phyloP scores from a whole-genome alignment of 2,797 vertebrate species.

The Phataginus tetradactyla region DNA sequence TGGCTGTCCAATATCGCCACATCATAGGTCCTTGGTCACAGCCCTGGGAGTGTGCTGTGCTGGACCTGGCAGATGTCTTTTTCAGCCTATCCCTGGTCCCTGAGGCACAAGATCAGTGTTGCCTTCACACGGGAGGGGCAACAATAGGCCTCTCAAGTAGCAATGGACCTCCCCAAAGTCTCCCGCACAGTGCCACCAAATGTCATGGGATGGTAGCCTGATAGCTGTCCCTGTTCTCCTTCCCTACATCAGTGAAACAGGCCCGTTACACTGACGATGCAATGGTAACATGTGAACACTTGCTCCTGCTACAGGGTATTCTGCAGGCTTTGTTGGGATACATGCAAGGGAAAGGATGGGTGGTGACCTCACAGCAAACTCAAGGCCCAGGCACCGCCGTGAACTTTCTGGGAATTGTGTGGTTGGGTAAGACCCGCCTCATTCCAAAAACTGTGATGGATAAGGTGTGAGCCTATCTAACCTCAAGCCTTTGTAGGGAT shows the following conservation, averaged over 20 bases:
- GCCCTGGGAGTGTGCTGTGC: neutral
- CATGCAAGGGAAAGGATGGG: neutral
- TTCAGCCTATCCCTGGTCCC: neutral
- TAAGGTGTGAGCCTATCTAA: neutral
- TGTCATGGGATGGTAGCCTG: neutral
- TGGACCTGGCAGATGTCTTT: neutral
- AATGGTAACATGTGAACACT: neutral
- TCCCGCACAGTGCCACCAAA: neutral
- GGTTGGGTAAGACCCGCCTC: neutral
- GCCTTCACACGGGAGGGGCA: neutral
- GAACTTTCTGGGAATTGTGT: neutral
- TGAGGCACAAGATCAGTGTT: neutral
- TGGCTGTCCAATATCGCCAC: neutral
- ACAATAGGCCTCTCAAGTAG: neutral
- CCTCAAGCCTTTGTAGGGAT: neutral
- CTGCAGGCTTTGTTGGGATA: neutral
- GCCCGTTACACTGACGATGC: neutral
- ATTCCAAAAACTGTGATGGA: neutral
- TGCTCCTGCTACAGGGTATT: neutral
- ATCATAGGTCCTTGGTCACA: neutral
- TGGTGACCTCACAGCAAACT: neutral
- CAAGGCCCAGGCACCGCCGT: neutral
- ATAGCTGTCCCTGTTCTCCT: neutral
- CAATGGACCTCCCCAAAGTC: neutral
- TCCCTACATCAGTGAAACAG: neutral